Conservation (phyloP, 2,888 invertebrate species). For the Drosophila barbarae region DNA sequence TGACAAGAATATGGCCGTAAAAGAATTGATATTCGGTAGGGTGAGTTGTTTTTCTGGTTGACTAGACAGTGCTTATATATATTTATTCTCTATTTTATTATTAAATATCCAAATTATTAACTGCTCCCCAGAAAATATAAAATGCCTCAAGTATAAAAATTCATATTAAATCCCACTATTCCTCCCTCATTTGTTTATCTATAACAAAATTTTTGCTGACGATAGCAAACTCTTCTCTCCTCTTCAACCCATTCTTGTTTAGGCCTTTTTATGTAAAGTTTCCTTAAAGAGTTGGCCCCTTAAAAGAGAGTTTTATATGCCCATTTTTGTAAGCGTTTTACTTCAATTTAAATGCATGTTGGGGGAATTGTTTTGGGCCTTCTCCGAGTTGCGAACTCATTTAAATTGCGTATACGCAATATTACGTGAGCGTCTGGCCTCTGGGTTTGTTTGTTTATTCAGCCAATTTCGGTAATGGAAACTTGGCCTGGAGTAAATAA, state of each 20-base stretch:
- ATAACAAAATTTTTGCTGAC: neutral
- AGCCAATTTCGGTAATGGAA: conserved; percentile 42
- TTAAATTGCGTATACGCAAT: conserved; percentile 46
- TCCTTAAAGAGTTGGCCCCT: conserved; percentile 12
- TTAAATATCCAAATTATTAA: neutral
- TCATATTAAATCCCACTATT: neutral
- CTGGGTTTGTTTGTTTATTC: conserved; percentile 18
- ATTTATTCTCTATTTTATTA: neutral
- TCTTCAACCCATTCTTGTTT: neutral
- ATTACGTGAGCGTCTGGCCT: conserved; percentile 1
- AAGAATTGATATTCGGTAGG: neutral
- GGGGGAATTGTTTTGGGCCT: conserved; percentile 53
- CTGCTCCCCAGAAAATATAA: neutral
- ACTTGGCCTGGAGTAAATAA: conserved; percentile 14
- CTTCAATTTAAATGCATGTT: conserved; percentile 51
- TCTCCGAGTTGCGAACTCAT: conserved; percentile 47
- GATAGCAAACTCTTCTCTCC: neutral
- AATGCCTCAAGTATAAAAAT: neutral
- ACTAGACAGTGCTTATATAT: neutral
- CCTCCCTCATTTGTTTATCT: neutral
- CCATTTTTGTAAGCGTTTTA: conserved; percentile 45
- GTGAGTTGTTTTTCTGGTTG: neutral
- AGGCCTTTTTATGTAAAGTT: conserved; percentile 6
- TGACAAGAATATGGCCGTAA: conserved; percentile 15
- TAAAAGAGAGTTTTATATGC: conserved; percentile 49